Percentiles rank a stretch among this genome's conserved stretches.
Evolutionary conservation across 2,113 vertebrate genomes (phyloP).

Genomic region (Oenanthe melanoleuca): DNA sequence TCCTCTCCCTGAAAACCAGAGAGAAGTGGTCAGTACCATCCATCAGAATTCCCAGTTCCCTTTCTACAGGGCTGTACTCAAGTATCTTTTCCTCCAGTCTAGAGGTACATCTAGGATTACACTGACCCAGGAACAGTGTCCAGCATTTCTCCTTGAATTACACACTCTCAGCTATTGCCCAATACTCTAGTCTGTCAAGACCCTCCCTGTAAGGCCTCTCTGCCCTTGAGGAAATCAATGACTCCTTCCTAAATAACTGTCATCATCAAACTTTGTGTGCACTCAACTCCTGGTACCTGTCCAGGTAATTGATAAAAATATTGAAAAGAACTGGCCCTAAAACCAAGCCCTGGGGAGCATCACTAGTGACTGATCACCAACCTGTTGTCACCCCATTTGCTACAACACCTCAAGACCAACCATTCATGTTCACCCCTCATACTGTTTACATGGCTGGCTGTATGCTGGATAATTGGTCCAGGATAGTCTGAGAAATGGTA

Average conservation of each 20-base stretch:
- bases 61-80: not conserved
- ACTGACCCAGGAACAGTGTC: not conserved
- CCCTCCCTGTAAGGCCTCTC: not conserved
- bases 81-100: not conserved
- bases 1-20: not conserved
- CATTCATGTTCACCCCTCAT: not conserved
- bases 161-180: not conserved
- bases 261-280: rapidly evolving
- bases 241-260: not conserved
- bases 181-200: not conserved
- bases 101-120: not conserved
- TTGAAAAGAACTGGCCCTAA: not conserved
- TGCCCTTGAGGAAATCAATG: rapidly evolving
- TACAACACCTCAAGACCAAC: rapidly evolving
- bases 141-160: not conserved
- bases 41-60: not conserved
- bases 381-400: rapidly evolving
- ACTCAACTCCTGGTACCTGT: not conserved
- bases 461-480: not conserved
- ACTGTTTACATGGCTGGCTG: not conserved
- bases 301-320: not conserved
- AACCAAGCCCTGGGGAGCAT: not conserved
- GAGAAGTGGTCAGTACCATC: not conserved
- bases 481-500: not conserved
- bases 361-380: not conserved